A percentile compares a stretch with the other conserved stretches of the same genome.
These are phyloP conservation scores for Xanthia icteritia DNA, from an alignment of 2,888 invertebrate genomes.

Conservation along the genomic window DNA sequence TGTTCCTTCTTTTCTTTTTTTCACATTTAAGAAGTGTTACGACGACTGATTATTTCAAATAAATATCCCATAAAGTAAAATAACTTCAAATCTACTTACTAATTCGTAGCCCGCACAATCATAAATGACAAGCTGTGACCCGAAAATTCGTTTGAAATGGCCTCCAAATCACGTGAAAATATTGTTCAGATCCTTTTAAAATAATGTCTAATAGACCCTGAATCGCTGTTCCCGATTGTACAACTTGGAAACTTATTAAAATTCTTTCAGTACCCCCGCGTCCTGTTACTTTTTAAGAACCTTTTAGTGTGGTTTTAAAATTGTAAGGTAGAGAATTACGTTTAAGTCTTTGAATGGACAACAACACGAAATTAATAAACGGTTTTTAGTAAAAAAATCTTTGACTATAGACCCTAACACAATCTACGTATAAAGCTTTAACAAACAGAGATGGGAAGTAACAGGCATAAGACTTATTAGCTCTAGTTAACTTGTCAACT, in stretches of 20 bases:
- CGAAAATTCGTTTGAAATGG: slow-evolving; percentile 46
- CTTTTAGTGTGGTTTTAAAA: slow-evolving; percentile 38
- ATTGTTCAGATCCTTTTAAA: slow-evolving; percentile 54
- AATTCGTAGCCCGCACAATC: slow-evolving; percentile 45
- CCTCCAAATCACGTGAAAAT: slow-evolving; percentile 54
- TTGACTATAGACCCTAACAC: not conserved
- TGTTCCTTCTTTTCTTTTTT: not conserved
- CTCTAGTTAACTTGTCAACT: slow-evolving; percentile 23
- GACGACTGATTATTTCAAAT: slow-evolving; percentile 3
- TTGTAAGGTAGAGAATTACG: not conserved
- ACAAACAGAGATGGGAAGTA: not conserved
- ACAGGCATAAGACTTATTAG: slow-evolving; percentile 22
- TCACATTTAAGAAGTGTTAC: not conserved
- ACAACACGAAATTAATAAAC: not conserved
- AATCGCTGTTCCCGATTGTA: slow-evolving; percentile 52
- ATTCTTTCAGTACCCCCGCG: slow-evolving; percentile 49
- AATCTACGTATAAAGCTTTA: slow-evolving; percentile 1
- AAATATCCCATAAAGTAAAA: slow-evolving; percentile 28
- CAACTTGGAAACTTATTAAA: slow-evolving; percentile 59
- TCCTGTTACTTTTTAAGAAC: slow-evolving; percentile 20
- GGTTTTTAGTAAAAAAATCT: not conserved
- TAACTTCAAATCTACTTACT: slow-evolving; percentile 46
- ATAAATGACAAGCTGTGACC: slow-evolving; percentile 53
- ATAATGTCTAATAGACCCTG: slow-evolving; percentile 55
- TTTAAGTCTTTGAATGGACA: slow-evolving; percentile 3